Evolutionary conservation across 2,113 vertebrate species (phyloP).

Genomic region (Anas platyrhynchos): DNA sequence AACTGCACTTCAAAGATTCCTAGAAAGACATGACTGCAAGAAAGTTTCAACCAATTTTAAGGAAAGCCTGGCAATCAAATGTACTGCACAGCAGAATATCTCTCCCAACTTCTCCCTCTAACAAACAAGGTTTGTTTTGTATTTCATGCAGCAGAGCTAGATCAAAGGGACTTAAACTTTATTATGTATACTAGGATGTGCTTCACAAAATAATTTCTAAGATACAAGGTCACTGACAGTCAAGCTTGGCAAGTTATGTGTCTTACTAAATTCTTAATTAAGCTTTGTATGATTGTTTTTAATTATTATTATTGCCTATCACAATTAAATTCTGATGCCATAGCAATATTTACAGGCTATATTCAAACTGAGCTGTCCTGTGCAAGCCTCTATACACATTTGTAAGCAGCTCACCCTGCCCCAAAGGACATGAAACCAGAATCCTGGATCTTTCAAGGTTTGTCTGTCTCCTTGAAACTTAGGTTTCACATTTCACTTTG

Average conservation of each 20-base stretch:
- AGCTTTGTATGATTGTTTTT: neutral
- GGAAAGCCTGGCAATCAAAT: neutral
- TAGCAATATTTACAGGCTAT: neutral
- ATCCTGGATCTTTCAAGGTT: neutral
- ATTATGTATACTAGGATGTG: neutral
- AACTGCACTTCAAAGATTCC: neutral
- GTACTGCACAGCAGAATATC: neutral
- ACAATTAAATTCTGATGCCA: neutral
- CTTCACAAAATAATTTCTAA: neutral
- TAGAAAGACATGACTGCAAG: neutral
- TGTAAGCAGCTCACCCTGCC: neutral
- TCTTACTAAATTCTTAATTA: neutral
- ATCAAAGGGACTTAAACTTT: neutral
- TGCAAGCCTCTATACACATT: neutral
- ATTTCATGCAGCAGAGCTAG: neutral
- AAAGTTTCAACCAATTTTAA: neutral
- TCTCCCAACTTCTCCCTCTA: neutral
- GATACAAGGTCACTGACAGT: neutral
- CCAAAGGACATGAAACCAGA: neutral
- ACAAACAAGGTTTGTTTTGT: neutral
- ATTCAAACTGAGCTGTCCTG: neutral
- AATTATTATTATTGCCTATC: neutral
- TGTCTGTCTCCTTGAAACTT: neutral
- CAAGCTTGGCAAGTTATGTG: neutral
- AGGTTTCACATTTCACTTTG: conserved; percentile 21